Conservation (phyloP, 1,140 invertebrate genomes). For the Trachymyrmex cornetzi region DNA sequence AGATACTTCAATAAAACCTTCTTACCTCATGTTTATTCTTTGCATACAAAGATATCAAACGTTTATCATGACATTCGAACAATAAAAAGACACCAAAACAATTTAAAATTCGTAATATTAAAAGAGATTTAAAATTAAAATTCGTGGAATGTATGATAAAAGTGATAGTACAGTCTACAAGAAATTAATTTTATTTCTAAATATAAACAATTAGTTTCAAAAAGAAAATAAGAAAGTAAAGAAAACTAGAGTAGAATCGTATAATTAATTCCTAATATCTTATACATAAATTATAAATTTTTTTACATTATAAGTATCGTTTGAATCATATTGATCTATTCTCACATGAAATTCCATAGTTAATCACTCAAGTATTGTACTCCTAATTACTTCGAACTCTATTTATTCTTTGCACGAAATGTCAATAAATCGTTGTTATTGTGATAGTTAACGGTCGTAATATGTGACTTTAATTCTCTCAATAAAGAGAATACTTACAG, state of each 20-base stretch:
- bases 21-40: background rate
- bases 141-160: background rate
- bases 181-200: background rate
- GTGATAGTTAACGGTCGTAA: slow-evolving; percentile 5
- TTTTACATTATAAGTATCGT: background rate
- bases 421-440: slow-evolving; percentile 32
- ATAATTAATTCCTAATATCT: background rate
- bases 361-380: background rate
- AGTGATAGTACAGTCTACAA: background rate
- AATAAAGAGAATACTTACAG: slow-evolving; percentile 33
- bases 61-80: background rate
- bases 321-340: background rate
- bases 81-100: background rate
- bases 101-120: background rate
- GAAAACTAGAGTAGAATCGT: background rate
- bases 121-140: background rate
- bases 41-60: background rate
- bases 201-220: background rate
- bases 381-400: background rate
- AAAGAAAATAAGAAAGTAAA: background rate
- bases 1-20: no score
- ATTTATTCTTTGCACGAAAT: background rate
- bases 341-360: background rate
- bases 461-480: slow-evolving; percentile 40
- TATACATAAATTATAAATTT: background rate